phyloP scores from a whole-genome alignment of 2,113 vertebrate genomes.

The Centropus unirufus region DNA sequence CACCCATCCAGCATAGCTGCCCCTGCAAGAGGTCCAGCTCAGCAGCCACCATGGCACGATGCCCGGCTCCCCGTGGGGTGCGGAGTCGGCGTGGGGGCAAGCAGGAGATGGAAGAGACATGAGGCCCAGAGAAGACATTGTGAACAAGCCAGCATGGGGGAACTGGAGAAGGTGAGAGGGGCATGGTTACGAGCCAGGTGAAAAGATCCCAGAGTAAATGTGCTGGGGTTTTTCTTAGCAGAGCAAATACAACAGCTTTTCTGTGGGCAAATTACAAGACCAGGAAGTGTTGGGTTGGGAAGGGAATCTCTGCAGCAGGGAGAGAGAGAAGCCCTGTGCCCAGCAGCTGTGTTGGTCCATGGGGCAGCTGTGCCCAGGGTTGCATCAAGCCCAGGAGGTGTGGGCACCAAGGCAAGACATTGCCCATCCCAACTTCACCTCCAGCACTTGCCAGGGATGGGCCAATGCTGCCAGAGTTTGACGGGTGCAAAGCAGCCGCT shows the following conservation, averaged over 20 bases:
- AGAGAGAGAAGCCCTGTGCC: neutral
- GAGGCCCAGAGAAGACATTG: accelerated
- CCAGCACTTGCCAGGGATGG: neutral
- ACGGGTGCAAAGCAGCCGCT: neutral
- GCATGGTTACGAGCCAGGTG: neutral
- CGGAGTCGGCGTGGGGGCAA: neutral
- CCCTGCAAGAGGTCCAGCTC: neutral
- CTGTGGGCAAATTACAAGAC: neutral
- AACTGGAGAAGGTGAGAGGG: neutral
- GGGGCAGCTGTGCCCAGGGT: accelerated
- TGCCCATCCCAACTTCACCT: accelerated
- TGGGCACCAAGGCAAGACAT: neutral
- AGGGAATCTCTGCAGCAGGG: neutral
- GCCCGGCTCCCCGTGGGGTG: neutral
- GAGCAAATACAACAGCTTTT: neutral
- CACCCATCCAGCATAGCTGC: neutral
- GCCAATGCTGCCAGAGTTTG: accelerated
- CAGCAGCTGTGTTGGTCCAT: accelerated
- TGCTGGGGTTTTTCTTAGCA: neutral
- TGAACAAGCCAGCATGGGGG: neutral
- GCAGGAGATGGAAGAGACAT: neutral
- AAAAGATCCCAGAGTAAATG: neutral
- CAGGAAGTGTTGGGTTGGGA: neutral
- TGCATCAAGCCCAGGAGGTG: too few species aligned
- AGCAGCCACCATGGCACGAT: accelerated